Evolutionary conservation across 35 echinoderm and acorn worm species (phyloP), one percentile per base, ranked within the genome.

Genomic region (Ptychodera flava): DNA sequence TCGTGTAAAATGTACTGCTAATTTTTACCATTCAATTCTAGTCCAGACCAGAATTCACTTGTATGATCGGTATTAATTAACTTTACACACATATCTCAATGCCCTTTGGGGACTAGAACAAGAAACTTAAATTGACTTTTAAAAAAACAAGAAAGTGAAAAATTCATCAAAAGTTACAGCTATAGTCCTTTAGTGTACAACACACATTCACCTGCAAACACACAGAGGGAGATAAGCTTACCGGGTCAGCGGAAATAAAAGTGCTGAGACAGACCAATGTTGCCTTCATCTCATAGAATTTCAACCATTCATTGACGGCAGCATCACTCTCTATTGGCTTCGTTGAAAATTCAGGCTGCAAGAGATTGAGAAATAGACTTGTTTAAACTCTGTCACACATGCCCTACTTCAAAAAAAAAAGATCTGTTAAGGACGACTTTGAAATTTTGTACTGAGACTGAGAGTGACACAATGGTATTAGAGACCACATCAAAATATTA

Each of bases 301-400:
- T 91, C 31, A 93, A 78, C 92, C 95, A 97, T 37, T 87, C 89
- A 37, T 97, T 86, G 0, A 92, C 85, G n/a, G 91, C 90, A 87
- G 91, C 90, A 2, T 87, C 36, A 53, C 83, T 85, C 52, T 91
- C 85, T 16, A 97, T 16, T n/a, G 95, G 95, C 80, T 35, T 90
- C 30, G 30, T 86, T 22, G 92, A 97, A 36, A 91, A 97, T 35
- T 92, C 92, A 33, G 92, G 95, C 95, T 94, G 92, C 22, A 77
- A 35, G 80, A 75, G 33, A 79, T 85, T 85, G 78, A 10, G 77
- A 0, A 82, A 89, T 29, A 82, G 1, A 84, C 31, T 52, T 82
- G 36, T 34, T 83, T 34, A 36, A 28, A 35, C 2, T 16, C 2
- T 15, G 31, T 81, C 16, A 15, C 31, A 15, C 14, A 15, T 81